These are phyloP conservation scores for Steromphala cineraria DNA, from an alignment of 2,888 invertebrate species.

Conservation along the genomic window DNA sequence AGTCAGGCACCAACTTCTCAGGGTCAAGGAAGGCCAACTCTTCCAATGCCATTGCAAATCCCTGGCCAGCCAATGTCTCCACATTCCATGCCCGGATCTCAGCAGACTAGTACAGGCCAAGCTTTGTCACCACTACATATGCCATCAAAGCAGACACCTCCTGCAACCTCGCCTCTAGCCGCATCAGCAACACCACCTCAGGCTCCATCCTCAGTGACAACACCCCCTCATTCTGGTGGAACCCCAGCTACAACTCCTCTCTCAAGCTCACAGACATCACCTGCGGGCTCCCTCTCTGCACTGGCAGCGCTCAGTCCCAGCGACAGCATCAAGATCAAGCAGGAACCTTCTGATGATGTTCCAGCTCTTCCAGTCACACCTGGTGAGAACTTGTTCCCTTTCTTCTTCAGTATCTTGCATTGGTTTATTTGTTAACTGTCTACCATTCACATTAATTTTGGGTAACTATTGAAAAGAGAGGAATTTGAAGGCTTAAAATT, in stretches of 20 bases:
- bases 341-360: slow-evolving; percentile 35
- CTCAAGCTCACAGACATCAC: neutral
- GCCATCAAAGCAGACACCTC: neutral
- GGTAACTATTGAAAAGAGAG: too few relatives aligned
- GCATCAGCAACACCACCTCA: neutral
- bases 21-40: neutral
- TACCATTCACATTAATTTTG: too few relatives aligned
- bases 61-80: neutral
- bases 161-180: neutral
- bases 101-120: neutral
- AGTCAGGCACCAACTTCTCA: neutral
- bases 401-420: too few relatives aligned
- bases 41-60: neutral
- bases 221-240: neutral
- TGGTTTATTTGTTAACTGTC: too few relatives aligned
- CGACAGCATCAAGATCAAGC: slow-evolving; percentile 30
- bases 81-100: neutral
- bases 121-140: neutral
- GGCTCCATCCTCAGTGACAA: neutral
- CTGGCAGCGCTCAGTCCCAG: slow-evolving; percentile 29
- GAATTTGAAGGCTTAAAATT: too few relatives aligned
- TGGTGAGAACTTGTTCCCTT: too few relatives aligned
- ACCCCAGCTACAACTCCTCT: neutral
- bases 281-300: slow-evolving; percentile 23
- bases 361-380: too few relatives aligned